phyloP scores from a whole-genome alignment of 1,140 invertebrate genomes.

The Calephelis nemesis region DNA sequence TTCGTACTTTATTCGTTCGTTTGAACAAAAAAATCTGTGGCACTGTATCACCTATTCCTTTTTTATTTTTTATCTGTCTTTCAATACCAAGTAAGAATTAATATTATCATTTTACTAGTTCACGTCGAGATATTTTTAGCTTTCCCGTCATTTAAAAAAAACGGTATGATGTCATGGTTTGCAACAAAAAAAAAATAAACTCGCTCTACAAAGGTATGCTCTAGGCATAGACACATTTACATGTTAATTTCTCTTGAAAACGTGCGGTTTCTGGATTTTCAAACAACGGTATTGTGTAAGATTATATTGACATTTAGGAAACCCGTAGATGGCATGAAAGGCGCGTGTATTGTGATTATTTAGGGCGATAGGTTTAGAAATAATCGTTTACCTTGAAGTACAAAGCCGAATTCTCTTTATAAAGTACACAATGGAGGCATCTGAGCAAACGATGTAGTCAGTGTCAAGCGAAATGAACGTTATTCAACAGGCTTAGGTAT shows the following conservation, averaged over 20 bases:
- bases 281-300: not conserved
- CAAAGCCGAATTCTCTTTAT: not conserved
- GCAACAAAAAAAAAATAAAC: not conserved
- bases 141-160: no score
- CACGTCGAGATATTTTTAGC: no score
- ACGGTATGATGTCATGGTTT: no score
- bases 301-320: conserved; percentile 1
- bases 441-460: conserved; percentile 8
- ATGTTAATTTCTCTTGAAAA: conserved; percentile 7
- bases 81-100: no score
- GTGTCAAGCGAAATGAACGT: not conserved
- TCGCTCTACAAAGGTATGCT: not conserved
- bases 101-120: no score
- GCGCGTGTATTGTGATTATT: conserved; percentile 6
- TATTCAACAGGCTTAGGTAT: not conserved
- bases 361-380: not conserved
- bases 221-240: not conserved
- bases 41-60: no score
- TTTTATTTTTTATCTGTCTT: no score
- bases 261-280: conserved; percentile 14
- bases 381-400: conserved; percentile 6
- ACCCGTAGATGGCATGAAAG: not conserved
- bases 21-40: no score
- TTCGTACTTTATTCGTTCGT: no score
- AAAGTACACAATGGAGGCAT: conserved; percentile 7